Evolutionary conservation across 2,113 vertebrate genomes (phyloP).

Genomic region (Turnix velox): DNA sequence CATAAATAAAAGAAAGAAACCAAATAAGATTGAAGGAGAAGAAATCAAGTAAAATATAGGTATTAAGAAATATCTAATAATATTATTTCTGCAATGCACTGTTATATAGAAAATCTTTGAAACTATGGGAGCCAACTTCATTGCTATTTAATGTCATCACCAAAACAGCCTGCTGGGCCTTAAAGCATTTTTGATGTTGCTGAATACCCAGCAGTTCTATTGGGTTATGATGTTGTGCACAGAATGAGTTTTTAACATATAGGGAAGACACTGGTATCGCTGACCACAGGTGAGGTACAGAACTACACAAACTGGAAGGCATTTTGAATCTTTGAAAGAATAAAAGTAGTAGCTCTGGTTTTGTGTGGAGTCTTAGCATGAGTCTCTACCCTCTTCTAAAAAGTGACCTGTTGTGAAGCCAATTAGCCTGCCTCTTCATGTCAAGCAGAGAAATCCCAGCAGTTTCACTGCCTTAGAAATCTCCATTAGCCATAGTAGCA

Average conservation of each 20-base stretch:
- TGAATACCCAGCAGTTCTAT: background rate
- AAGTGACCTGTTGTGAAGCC: background rate
- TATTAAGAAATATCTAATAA: background rate
- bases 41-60: background rate
- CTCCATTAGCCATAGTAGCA: background rate
- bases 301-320: background rate
- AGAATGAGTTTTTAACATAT: background rate
- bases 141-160: background rate
- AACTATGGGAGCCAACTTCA: background rate
- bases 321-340: background rate
- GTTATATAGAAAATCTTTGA: background rate
- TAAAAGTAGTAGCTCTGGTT: background rate
- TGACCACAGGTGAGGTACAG: background rate
- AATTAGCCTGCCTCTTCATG: background rate
- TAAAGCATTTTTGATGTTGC: background rate
- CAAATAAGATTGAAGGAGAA: background rate
- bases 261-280: background rate
- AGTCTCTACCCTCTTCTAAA: background rate
- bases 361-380: background rate
- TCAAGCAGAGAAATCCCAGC: background rate
- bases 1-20: background rate
- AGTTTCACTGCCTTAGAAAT: background rate
- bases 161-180: background rate
- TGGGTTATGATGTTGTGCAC: background rate
- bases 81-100: background rate